Base-by-base conservation (phyloP, 2,113 vertebrate genomes). In the Dasyprocta punctata region DNA sequence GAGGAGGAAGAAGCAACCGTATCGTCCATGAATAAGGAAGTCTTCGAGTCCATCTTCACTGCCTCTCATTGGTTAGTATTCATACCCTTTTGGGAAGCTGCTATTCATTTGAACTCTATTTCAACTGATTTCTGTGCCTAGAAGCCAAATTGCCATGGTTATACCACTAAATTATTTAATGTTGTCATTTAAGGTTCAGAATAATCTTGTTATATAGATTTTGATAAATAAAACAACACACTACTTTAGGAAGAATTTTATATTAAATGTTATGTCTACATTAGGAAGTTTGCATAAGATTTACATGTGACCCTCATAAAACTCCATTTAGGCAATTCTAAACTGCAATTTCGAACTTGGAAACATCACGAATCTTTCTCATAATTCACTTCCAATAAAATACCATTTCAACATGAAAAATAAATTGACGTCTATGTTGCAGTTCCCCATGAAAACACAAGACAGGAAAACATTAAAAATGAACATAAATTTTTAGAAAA, bases 331-430 rank as follows among this genome's bases (percentile, higher is more conserved):
- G 56, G 26, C 22, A 56, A 10, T 95, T 82, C 44, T 95, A 41
- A 97, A 97, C 93, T 4, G 17, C 24, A 97, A 85, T 95, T 97
- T 71, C 71, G 54, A 93, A 93, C 89, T 94, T 89, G 85, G 97
- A 97, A 92, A 41, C 60, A 44, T 92, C 94, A 73, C 36, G 14
- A 96, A 60, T 92, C n/a, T 89, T 97, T 89, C 87, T 36, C 94
- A 47, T 20, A 36, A 13, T 4, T 67, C 49, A 61, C 4, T 87
- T 89, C 47, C 3, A 63, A 71, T 84, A 36, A 88, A 44, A 54
- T 44, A 85, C 24, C 20, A 28, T 78, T 86, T 80, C 61, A 38
- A 12, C 26, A 41, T 78, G 60, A 61, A 65, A 65, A 26, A 73
- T 41, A 91, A 67, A 60, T 5, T 33, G 58, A 60, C 77, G 22